Evolutionary conservation across 2,113 vertebrate genomes (phyloP), one percentile per base, ranked within the genome.

Genomic region (Heterocephalus glaber): DNA sequence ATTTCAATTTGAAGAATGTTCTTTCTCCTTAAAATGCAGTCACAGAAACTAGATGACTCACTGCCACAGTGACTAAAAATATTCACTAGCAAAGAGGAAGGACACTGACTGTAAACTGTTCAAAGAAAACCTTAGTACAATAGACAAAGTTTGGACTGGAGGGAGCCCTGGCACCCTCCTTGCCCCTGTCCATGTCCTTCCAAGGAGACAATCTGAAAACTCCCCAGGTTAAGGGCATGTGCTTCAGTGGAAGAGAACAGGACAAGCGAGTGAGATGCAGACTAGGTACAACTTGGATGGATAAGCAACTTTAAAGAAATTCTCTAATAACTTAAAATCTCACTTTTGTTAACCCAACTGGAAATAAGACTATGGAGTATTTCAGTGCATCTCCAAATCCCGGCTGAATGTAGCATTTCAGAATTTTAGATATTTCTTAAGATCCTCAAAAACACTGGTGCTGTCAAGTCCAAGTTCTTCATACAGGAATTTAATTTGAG

Each of bases 401-500:
- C 52, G 76, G 74, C 9, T 72, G 63, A 90, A 90, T 5, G 82
- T 28, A 81, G n/a, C 41, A 5, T 63, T 97, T 98, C 94, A 97
- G 95, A 96, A 92, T 93, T 97, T 97, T 49, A 97, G 14, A 12
- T 97, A 96, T 88, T 97, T 98, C 87, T 97, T 97, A 85, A 98
- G 95, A 80, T 85, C 72, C 68, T 97, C 84, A 0, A 97, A 97
- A 66, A 95, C 95, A 90, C 60, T 74, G 80, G 96, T 95, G 90
- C 89, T 96, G 58, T 98, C 98, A 85, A 99, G 97, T 92, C 98
- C 98, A 93, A 99, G 98, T 96, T 99, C 99, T 41, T 97, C 98
- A 90, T 99, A 98, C 10, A 99, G 98, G 98, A 99, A 99, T 79
- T 99, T 98, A 82, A 99, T 97, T 56, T 99, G 99, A 72, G 98